Evolutionary conservation across 2,113 vertebrate genomes (phyloP).

Genomic region (Carassius auratus): DNA sequence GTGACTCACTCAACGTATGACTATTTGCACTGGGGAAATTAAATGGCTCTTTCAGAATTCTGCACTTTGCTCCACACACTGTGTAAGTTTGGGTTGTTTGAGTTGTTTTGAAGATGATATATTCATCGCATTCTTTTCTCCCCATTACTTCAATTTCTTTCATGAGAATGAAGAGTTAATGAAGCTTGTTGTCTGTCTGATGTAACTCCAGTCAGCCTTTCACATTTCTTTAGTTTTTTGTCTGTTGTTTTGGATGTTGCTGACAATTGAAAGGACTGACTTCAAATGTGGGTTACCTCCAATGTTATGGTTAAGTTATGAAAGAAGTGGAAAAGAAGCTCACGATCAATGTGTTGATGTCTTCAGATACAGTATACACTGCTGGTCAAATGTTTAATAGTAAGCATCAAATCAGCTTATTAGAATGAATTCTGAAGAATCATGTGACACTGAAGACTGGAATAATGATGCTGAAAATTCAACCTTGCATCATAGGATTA

Average conservation of each 20-base stretch:
- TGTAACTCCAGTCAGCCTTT: conserved; percentile 5
- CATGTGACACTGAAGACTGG: neutral
- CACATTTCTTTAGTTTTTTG: neutral
- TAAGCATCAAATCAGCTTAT: neutral
- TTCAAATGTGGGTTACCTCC: neutral
- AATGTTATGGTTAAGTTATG: neutral
- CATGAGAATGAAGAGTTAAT: conserved; percentile 6
- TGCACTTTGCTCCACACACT: conserved; percentile 17
- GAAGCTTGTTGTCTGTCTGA: neutral
- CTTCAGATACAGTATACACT: neutral
- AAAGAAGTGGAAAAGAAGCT: neutral
- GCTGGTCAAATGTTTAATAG: neutral
- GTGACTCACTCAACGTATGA: neutral
- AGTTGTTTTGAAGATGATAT: conserved; percentile 30
- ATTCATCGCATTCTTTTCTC: conserved; percentile 25
- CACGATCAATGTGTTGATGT: neutral
- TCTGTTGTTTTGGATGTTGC: conserved; percentile 1
- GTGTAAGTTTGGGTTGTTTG: conserved; percentile 27
- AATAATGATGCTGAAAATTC: neutral
- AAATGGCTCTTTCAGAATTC: conserved; percentile 29
- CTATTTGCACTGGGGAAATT: conserved; percentile 32
- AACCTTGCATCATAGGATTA: neutral
- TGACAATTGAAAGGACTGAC: neutral
- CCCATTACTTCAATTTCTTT: conserved; percentile 28
- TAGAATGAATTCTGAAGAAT: neutral